Percentiles rank a stretch among this genome's conserved stretches.
Conservation (phyloP, 2,888 invertebrate species). For the Litoditis marina region DNA sequence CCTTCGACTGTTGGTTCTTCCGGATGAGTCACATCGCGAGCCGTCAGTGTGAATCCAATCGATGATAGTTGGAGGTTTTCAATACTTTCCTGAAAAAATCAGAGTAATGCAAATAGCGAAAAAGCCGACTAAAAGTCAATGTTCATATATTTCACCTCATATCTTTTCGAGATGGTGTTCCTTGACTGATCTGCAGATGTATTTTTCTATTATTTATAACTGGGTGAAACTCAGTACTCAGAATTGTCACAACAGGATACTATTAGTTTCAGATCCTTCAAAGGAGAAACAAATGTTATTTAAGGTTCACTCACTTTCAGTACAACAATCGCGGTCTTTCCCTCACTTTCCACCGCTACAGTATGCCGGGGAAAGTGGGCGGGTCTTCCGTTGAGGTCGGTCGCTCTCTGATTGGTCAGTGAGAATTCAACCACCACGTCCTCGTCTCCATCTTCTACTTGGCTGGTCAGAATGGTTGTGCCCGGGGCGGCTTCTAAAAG, state of each 20-base stretch:
- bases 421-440: background rate
- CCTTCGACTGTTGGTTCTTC: constrained; percentile 4
- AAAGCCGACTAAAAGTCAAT: no score
- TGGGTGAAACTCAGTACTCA: no score
- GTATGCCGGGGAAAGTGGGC: background rate
- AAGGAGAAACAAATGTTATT: background rate
- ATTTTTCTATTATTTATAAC: no score
- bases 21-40: constrained; percentile 9
- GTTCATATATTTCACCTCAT: no score
- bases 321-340: background rate
- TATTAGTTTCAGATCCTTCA: no score
- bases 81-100: background rate
- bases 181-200: no score
- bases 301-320: constrained; percentile 5
- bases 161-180: no score
- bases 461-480: background rate
- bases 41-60: constrained; percentile 1
- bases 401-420: background rate
- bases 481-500: constrained; percentile 4
- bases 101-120: no score
- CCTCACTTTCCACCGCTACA: constrained; percentile 2
- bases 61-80: background rate
- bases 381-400: constrained; percentile 7
- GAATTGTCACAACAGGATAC: no score
- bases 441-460: constrained; percentile 7